Evolutionary conservation across 2,888 invertebrate species (phyloP).

Genomic region (Emmelina monodactyla): DNA sequence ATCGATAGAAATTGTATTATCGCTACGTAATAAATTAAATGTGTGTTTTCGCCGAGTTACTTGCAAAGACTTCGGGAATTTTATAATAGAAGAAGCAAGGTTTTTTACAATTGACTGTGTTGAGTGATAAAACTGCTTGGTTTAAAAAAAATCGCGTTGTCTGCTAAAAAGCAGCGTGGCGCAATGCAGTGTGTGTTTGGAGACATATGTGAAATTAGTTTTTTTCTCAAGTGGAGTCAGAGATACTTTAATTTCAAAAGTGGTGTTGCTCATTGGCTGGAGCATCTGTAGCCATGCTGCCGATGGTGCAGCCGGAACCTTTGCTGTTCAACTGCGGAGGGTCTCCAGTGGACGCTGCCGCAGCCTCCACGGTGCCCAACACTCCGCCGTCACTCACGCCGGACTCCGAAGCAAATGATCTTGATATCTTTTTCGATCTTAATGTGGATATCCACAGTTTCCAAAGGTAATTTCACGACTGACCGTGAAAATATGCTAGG

Average conservation of each 20-base stretch:
- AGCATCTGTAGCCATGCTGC: conserved; percentile 51
- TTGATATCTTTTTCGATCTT: conserved; percentile 59
- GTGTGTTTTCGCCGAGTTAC: conserved; percentile 34
- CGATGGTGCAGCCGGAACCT: conserved; percentile 56
- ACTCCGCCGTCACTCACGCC: conserved; percentile 55
- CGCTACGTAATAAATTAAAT: conserved; percentile 57
- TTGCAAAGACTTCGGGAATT: too few relatives aligned
- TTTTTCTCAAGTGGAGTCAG: conserved; percentile 32
- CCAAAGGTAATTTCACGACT: conserved; percentile 52
- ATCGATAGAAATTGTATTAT: conserved; percentile 59
- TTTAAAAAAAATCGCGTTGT: too few relatives aligned
- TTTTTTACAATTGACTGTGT: too few relatives aligned
- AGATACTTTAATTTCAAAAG: conserved; percentile 33
- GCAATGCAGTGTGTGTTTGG: conserved; percentile 64
- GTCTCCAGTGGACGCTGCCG: conserved; percentile 41
- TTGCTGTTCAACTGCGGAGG: conserved; percentile 49
- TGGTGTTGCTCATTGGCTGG: conserved; percentile 32
- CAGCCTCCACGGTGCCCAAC: conserved; percentile 44
- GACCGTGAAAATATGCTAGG: too few relatives aligned
- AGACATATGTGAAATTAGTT: conserved; percentile 48
- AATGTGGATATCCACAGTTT: conserved; percentile 52
- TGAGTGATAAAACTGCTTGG: too few relatives aligned
- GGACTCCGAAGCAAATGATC: conserved; percentile 53
- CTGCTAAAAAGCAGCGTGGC: conserved; percentile 35
- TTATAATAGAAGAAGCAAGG: too few relatives aligned